Base-by-base conservation (phyloP, 1,140 invertebrate species). In the Schlechtendalia chinensis region DNA sequence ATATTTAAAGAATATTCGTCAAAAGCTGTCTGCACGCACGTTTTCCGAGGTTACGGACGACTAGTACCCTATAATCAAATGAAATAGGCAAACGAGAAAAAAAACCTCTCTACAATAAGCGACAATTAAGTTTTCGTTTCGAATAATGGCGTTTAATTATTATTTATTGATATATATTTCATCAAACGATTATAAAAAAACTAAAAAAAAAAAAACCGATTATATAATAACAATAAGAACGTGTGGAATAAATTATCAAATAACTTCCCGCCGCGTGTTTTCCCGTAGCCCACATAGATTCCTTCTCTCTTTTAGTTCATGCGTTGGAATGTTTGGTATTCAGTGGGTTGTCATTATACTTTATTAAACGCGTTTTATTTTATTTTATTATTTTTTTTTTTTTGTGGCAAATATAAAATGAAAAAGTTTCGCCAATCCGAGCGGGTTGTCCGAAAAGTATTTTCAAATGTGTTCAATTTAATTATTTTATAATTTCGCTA, bases 361-460 rank as follows among this genome's bases (percentile, higher is more conserved):
- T 65, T 32, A 65, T 32, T 65, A 32, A 32, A 65, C 29, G 61
- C 32, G 61, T 65, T 65, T 65, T 65, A 65, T 27, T 65, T 65
- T 65, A 4, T 39, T 39, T 8, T n/a, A n/a, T n/a, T n/a, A n/a
- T 8, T 8, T 8, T 3, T 39, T 39, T 8, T 3, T 8, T 8
- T 32, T 32, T 32, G 61, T 65, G 61, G 61, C 61, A 32, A 65
- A 65, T 65, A 32, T 32, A 65, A 65, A 65, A 65, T 39, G 17
- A 65, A 65, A 65, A 65, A 17, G 16, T 65, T 19, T 32, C 19
- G 29, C 17, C 29, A 17, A 32, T 19, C 61, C 61, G 29, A 65
- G 32, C 29, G 19, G 32, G 32, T 39, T 65, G 61, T 65, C 32
- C 19, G 17, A 19, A 17, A 65, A 65, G 61, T 32, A 65, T 65